Conservation (phyloP, 2,888 invertebrate genomes). For the Tuberolachnus salignus region DNA sequence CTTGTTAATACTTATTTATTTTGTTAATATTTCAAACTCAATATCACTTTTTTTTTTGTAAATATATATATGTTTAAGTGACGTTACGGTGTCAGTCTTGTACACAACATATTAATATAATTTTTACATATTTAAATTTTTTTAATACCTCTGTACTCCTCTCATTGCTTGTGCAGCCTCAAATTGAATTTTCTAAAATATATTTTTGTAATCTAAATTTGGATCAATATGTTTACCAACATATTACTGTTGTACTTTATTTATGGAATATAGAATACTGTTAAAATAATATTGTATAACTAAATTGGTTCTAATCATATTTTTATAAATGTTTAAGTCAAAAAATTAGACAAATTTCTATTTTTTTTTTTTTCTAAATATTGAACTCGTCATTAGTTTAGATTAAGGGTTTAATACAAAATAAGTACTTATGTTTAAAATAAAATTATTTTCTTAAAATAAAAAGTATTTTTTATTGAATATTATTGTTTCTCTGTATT, state of each 20-base stretch:
- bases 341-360: not conserved
- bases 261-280: not conserved
- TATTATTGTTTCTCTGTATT: too few relatives aligned
- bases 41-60: constrained; percentile 35
- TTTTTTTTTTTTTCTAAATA: constrained; percentile 14
- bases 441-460: constrained; percentile 39
- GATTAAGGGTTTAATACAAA: constrained; percentile 23
- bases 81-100: constrained; percentile 26
- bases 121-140: constrained; percentile 14
- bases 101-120: constrained; percentile 31
- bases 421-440: constrained; percentile 41
- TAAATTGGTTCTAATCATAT: constrained; percentile 22
- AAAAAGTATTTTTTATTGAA: constrained; percentile 30
- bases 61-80: constrained; percentile 38
- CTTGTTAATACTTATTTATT: constrained; percentile 52
- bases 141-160: constrained; percentile 9
- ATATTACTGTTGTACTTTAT: not conserved
- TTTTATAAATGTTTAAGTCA: constrained; percentile 28
- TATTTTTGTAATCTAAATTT: not conserved
- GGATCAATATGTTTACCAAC: not conserved
- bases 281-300: not conserved
- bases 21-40: constrained; percentile 51
- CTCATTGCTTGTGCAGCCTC: not conserved
- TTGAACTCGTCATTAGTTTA: constrained; percentile 22
- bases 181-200: not conserved